These are phyloP conservation scores for Onychomys torridus DNA, from an alignment of 2,797 vertebrate genomes.

Conservation along the genomic window DNA sequence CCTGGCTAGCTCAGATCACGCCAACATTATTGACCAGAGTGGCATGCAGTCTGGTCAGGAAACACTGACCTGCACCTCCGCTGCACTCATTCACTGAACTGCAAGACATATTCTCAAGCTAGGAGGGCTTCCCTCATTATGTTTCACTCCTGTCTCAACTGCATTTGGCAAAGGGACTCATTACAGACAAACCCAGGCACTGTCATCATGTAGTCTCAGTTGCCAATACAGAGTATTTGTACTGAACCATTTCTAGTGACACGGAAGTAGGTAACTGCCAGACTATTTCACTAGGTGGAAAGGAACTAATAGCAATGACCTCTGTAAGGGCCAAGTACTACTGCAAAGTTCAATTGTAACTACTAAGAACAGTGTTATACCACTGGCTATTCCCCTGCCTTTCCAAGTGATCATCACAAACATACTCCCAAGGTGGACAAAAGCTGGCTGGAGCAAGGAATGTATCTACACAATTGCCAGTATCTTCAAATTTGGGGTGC, in stretches of 20 bases:
- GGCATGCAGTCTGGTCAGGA: slow-evolving; percentile 11
- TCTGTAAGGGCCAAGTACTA: slow-evolving; percentile 60
- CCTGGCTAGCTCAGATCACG: slow-evolving; percentile 47
- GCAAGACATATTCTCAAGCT: neutral
- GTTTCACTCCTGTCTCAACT: slow-evolving; percentile 69
- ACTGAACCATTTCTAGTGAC: slow-evolving; percentile 42
- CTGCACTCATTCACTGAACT: slow-evolving; percentile 4
- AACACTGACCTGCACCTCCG: neutral
- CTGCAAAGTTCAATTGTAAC: slow-evolving; percentile 47
- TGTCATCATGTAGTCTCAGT: slow-evolving; percentile 58
- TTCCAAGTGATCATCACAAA: slow-evolving; percentile 48
- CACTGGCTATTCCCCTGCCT: slow-evolving; percentile 40
- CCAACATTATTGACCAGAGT: slow-evolving; percentile 16
- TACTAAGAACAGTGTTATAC: slow-evolving; percentile 64
- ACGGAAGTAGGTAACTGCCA: slow-evolving; percentile 78
- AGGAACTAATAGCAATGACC: slow-evolving; percentile 50
- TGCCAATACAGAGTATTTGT: slow-evolving; percentile 71
- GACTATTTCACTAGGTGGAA: slow-evolving; percentile 61
- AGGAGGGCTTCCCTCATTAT: slow-evolving; percentile 75
- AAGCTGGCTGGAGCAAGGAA: slow-evolving; percentile 14
- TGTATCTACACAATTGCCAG: neutral
- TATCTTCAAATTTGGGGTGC: neutral
- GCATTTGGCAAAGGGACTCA: slow-evolving; percentile 83
- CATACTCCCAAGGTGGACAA: neutral
- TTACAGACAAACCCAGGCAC: slow-evolving; percentile 80